Evolutionary conservation across 2,797 vertebrate genomes (phyloP).

Genomic region (Pangasius macronema): DNA sequence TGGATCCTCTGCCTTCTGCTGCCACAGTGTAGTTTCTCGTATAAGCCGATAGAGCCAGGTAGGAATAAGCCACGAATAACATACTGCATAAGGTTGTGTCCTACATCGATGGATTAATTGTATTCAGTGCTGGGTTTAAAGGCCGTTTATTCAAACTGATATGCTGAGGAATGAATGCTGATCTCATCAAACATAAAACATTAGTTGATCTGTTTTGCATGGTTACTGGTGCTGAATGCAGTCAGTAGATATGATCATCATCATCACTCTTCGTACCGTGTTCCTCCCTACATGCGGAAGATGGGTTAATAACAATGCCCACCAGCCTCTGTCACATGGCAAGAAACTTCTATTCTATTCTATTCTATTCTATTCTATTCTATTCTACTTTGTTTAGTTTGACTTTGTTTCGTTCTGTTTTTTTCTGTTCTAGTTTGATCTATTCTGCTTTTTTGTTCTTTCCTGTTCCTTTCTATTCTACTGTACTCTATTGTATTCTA

Average conservation of each 20-base stretch:
- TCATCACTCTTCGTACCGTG: conserved; percentile 18
- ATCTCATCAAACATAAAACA: background rate
- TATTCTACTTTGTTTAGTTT: background rate
- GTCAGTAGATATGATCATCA: conserved; percentile 35
- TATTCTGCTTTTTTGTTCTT: background rate
- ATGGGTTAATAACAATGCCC: background rate
- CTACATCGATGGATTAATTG: background rate
- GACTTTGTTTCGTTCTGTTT: background rate
- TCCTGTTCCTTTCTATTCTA: background rate
- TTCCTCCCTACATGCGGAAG: background rate
- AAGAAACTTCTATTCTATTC: background rate
- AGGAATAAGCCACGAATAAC: background rate
- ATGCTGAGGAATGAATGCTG: background rate
- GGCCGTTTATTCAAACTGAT: background rate
- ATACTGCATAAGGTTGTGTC: background rate
- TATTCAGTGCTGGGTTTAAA: background rate
- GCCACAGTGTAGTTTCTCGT: conserved; percentile 9
- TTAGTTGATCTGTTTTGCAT: conserved; percentile 23
- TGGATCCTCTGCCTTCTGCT: conserved; percentile 27
- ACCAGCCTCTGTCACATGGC: background rate
- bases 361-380: background rate
- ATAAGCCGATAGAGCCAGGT: background rate
- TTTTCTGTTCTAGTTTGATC: background rate
- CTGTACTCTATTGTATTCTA: background rate
- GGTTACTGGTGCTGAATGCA: conserved; percentile 37